Base-by-base conservation (phyloP, 2,113 vertebrate genomes). In the Caranx ignobilis region DNA sequence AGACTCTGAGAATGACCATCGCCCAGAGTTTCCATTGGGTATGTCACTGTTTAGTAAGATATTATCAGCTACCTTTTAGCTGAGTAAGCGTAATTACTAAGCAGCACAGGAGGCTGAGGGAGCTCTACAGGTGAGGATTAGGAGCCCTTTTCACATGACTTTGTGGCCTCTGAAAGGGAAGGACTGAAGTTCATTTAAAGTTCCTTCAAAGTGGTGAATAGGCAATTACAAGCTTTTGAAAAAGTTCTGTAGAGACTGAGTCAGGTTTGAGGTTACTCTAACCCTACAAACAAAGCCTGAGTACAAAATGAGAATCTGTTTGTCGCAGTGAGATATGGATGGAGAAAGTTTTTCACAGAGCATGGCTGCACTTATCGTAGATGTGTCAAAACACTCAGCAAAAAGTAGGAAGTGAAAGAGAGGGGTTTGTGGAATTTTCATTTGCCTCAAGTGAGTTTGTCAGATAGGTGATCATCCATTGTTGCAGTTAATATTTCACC, bases 71-170 rank as follows among this genome's bases (percentile, higher is more conserved):
- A 13, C 18, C 31, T n/a, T 81, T 69, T 75, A 16, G 26, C 32
- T 8, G 3, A 77, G 39, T 56, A 6, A 79, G 16, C 43, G 37
- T 26, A 34, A 56, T 34, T 47, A 15, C 45, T 19, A 63, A 18
- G 7, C 7, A 4, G 19, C 4, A 32, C 2, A 2, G 26, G 45
- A 31, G 70, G 3, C 4, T 50, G 31, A 77, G 47, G 4, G 5
- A 35, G 26, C 19, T 35, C 66, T 47, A 43, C n/a, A 48, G 54
- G 55, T 66, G 37, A 71, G 15, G 52, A 65, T n/a, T 63, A 64
- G 12, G 12, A 79, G 15, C 48, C 41, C 7, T 37, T 37, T 37
- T 37, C 7, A 61, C 0, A 63, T 57, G 37, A 18, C 12, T 56
- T 37, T 37, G 37, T 39, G 35, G 19, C 57, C 0, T 45, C 11